Evolutionary conservation across 2,888 invertebrate species (phyloP), one percentile per base, ranked within the genome.

Genomic region (Iphiclides podalirius): DNA sequence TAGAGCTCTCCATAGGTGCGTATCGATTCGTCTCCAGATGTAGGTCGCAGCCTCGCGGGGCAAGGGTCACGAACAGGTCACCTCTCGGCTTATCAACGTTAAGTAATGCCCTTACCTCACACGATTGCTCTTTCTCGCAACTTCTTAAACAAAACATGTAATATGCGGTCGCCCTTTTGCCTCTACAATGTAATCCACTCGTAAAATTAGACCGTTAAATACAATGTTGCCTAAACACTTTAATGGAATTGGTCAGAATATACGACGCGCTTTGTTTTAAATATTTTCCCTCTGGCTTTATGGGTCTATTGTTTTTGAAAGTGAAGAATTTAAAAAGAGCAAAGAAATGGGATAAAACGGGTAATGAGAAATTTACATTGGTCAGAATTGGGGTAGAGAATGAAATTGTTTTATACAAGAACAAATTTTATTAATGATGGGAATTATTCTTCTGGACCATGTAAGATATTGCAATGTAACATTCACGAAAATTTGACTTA

Each of bases 31-130:
- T 52, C 61, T 60, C 57, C 47, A 41, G 65, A 79, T 80, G 75
- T 91, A 85, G 90, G 91, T 90, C 90, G 79, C 79, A 87, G 89
- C 80, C 86, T 86, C 67, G 60, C 81, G 75, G 90, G 90, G 90
- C 90, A 90, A 87, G 89, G 90, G 89, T 90, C 90, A 82, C 78
- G 81, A 76, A 78, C 79, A 82, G 86, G 82, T 83, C 84, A 70
- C 74, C 56, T 66, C 69, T 66, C 69, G 69, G 66, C 67, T 68
- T 71, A 66, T 61, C 70, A 71, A 70, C 71, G 71, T 78, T 59
- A 55, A 54, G 46, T 52, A 52, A 49, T 41, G 35, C 40, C 41
- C 35, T 43, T 41, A 34, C 45, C 14, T 28, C 15, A 20, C 45
- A 47, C 44, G 34, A 52, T 42, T 40, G 26, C 53, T 57, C 59